Base-by-base conservation (phyloP, 2,888 invertebrate genomes). In the Daptonema setosum region DNA sequence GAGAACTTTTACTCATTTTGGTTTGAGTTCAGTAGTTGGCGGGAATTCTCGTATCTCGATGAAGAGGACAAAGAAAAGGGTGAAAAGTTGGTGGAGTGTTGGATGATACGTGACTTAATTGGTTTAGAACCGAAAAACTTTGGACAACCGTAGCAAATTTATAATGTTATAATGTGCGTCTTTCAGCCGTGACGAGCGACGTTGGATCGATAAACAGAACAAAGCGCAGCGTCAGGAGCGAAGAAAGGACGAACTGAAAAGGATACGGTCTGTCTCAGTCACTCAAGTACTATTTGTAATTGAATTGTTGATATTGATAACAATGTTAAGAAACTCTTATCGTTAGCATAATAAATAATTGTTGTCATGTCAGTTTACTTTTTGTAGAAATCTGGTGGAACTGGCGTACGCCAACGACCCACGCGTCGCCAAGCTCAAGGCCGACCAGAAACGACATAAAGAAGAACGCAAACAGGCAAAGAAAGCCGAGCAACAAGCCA, bases 31-130 rank as follows among this genome's bases (percentile, higher is more conserved):
- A 88, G 91, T 63, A 93, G 95, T 0, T 99, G 97, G 97, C 79
- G 97, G 60, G 97, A 99, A 71, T 99, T 85, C 74, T 95, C 95
- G 1, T 99, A 97, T 71, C 76, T 91, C 63, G 97, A 99, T 71
- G 93, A 95, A 74, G 95, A 97, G 71, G 95, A 95, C 68, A 95
- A 95, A 71, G 91, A 95, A 69, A 87, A 85, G 67, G 95, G 93
- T 1, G 87, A 90, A 71, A 91, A 78, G 75, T 76, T 66, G 69
- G 73, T 67, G 28, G 5, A 54, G 25, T 29, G 22, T 24, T 14
- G 45, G 3, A 50, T n/a, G n/a, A n/a, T n/a, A n/a, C 52, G n/a
- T 17, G 55, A 50, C 30, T 54, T 30, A n/a, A 52, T 56, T 29
- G 28, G 2, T 22, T 28, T 55, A 41, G 41, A 25, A 22, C 29